A percentile compares a stretch with the other conserved stretches of the same genome.
Conservation (phyloP, 2,113 vertebrate genomes). For the Callaeas wilsoni region DNA sequence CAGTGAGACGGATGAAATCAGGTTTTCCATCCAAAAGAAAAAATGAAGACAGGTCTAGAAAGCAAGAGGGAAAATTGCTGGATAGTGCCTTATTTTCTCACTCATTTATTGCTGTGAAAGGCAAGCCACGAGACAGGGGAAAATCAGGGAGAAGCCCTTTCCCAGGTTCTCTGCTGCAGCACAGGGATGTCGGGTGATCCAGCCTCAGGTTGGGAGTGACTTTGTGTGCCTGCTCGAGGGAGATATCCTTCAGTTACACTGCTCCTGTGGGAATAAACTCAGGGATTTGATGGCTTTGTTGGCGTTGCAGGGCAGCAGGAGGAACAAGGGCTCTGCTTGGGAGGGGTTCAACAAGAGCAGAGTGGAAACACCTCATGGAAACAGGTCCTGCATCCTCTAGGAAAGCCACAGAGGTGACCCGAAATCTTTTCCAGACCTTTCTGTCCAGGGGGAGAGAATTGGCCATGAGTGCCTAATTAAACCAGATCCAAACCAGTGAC, state of each 20-base stretch:
- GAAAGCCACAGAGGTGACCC: background rate
- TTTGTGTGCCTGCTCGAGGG: background rate
- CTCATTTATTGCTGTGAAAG: background rate
- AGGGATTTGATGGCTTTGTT: background rate
- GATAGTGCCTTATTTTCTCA: background rate
- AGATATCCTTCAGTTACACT: accelerated
- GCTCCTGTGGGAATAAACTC: background rate
- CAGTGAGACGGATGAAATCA: background rate
- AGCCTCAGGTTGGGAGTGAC: background rate
- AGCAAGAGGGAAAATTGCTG: background rate
- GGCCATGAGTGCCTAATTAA: background rate
- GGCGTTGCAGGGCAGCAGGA: background rate
- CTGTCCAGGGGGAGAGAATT: background rate
- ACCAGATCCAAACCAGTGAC: background rate
- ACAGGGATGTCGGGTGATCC: background rate
- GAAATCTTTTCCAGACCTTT: background rate
- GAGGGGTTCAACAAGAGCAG: background rate
- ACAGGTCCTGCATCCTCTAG: background rate
- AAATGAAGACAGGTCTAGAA: background rate
- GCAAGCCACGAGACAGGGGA: background rate
- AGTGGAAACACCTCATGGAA: background rate
- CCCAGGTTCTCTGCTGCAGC: background rate
- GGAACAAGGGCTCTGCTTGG: background rate
- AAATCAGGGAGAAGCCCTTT: background rate
- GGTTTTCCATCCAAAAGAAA: background rate